Conservation (phyloP, 2,797 vertebrate species). For the Diceros bicornis region DNA sequence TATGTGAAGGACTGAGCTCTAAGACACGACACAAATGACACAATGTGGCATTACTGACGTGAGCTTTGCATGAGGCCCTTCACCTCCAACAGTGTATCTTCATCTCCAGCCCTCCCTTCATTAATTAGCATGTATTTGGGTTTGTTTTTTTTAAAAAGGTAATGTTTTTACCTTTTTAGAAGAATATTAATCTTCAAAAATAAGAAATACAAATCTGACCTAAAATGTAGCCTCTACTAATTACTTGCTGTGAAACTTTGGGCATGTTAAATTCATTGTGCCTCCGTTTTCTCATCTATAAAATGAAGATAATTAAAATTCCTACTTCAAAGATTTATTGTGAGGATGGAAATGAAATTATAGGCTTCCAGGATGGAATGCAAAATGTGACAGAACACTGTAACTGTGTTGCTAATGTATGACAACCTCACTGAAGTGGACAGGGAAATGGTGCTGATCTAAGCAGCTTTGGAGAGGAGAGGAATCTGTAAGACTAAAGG, state of each 20-base stretch:
- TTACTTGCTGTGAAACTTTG: background rate
- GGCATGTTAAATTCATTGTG: background rate
- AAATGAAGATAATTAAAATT: background rate
- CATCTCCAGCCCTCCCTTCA: background rate
- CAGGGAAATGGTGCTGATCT: background rate
- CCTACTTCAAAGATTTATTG: background rate
- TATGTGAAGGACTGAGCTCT: background rate
- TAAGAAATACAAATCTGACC: background rate
- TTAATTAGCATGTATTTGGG: background rate
- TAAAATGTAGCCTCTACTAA: constrained; percentile 1
- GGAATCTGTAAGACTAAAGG: background rate
- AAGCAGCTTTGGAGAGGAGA: background rate
- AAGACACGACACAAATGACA: background rate
- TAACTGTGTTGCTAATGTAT: background rate
- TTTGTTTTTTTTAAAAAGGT: background rate
- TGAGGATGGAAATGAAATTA: background rate
- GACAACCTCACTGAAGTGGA: background rate
- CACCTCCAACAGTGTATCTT: background rate
- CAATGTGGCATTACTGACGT: too few species aligned
- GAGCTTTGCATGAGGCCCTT: background rate
- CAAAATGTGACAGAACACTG: background rate
- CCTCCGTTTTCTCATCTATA: background rate
- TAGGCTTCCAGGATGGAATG: background rate
- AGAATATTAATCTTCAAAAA: constrained; percentile 25
- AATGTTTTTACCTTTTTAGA: background rate